Evolutionary conservation across 2,888 invertebrate species (phyloP), one percentile per base, ranked within the genome.

Genomic region (Electrophaes corylata): DNA sequence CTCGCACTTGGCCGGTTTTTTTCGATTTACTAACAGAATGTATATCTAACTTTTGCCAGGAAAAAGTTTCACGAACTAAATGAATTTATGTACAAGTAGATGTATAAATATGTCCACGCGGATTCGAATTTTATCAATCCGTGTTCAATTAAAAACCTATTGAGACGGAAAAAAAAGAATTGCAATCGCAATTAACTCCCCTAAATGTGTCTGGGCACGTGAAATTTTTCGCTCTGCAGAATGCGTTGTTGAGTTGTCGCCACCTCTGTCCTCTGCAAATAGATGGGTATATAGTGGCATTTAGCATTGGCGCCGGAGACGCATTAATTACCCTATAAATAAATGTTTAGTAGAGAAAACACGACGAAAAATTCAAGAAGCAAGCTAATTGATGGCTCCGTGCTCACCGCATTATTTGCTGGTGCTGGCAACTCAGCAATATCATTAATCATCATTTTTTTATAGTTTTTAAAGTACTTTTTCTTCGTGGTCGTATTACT

Each of bases 241-340:
- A 54, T 11, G 33, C 46, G 37, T 49, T 53, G 62, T 58, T 52
- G 51, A 56, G 46, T 37, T 55, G 57, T 60, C 58, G 55, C 52
- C 44, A 60, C 61, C 58, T 45, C 64, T 48, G 51, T 57, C 44
- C 48, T 37, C 69, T 65, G 64, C 72, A 74, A 77, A 78, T 77
- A 76, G 73, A 70, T 43, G 61, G 55, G 58, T 60, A 56, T 65
- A 62, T 61, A 47, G 47, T 58, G 57, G 70, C 64, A 67, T 75
- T 75, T 70, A 74, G 66, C 67, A 62, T 65, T 69, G 76, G 78
- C 78, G 78, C 76, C 71, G 75, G 75, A 70, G 69, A 77, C 78
- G 69, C 78, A 79, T 78, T 78, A 79, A 78, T 79, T 79, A 78
- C 73, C 66, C 75, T 79, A 77, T 78, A 79, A 78, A 79, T 79